phyloP scores from a whole-genome alignment of 2,888 invertebrate species.

The Dolichomitus sp. region DNA sequence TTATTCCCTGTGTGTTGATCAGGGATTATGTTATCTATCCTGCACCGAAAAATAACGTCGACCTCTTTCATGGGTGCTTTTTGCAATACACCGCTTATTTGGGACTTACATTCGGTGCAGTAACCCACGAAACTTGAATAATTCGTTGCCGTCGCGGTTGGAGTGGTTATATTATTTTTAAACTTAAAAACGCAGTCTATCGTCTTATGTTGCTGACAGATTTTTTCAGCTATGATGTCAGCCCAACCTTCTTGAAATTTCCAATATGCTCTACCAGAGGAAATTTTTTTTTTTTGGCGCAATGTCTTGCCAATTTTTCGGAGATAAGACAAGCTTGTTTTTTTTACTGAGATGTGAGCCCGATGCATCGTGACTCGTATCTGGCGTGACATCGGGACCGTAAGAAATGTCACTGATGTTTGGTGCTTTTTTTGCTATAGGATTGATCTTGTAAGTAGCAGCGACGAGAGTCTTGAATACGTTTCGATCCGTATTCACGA shows the following conservation, averaged over 20 bases:
- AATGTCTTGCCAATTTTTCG: slow-evolving; percentile 49
- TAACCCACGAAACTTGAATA: slow-evolving; percentile 61
- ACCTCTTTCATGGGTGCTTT: slow-evolving; percentile 49
- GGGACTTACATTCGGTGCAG: slow-evolving; percentile 58
- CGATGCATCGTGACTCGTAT: too few relatives aligned
- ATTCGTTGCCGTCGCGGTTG: slow-evolving; percentile 52
- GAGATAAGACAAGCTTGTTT: slow-evolving; percentile 25
- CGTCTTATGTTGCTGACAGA: slow-evolving; percentile 58
- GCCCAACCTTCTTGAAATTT: slow-evolving; percentile 60
- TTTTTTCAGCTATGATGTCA: slow-evolving; percentile 58
- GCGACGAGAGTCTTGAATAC: too few relatives aligned
- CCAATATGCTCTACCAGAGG: slow-evolving; percentile 52
- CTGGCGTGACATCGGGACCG: too few relatives aligned
- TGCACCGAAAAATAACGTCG: slow-evolving; percentile 58
- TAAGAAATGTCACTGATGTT: too few relatives aligned
- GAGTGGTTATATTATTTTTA: slow-evolving; percentile 60
- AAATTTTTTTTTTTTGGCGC: slow-evolving; percentile 47
- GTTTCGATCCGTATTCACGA: too few relatives aligned
- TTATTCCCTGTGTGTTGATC: too few relatives aligned
- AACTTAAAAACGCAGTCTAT: slow-evolving; percentile 60
- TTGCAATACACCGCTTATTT: slow-evolving; percentile 53
- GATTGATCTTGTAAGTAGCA: too few relatives aligned
- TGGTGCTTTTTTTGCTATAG: too few relatives aligned
- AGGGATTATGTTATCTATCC: slow-evolving; percentile 46
- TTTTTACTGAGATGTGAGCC: too few relatives aligned